Percentiles rank a stretch among this genome's conserved stretches.
phyloP scores from a whole-genome alignment of 2,797 vertebrate genomes.

The Phrynocephalus vlangalii region DNA sequence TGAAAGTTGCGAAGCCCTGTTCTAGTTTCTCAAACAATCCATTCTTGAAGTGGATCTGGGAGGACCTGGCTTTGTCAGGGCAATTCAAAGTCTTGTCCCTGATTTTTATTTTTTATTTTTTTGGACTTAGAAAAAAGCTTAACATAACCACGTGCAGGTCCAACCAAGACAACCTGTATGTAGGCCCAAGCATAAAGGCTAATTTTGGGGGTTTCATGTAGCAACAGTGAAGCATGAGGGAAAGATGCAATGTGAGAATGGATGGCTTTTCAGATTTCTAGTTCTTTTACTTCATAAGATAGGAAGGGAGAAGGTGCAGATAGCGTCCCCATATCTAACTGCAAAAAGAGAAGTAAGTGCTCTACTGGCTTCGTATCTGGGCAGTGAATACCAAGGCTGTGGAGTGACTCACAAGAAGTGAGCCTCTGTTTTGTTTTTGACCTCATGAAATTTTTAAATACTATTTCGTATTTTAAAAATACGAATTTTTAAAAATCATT shows the following conservation, averaged over 20 bases:
- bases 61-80: too few relatives aligned
- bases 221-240: not conserved
- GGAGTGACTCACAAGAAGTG: not conserved
- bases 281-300: not conserved
- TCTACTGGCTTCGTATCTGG: not conserved
- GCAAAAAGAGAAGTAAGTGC: not conserved
- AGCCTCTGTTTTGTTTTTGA: not conserved
- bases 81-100: too few relatives aligned
- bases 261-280: not conserved
- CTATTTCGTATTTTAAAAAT: too few relatives aligned
- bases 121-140: not conserved
- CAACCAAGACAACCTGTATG: too few relatives aligned
- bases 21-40: conserved; percentile 21
- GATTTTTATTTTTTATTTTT: not conserved
- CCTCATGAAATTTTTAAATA: not conserved
- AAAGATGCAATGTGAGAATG: not conserved
- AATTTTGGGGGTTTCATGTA: too few relatives aligned
- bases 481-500: too few relatives aligned
- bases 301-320: not conserved
- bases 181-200: not conserved
- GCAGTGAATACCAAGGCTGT: not conserved
- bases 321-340: not conserved
- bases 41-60: not conserved
- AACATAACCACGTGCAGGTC: not conserved
- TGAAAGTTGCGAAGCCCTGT: not conserved